phyloP scores from a whole-genome alignment of 2,113 vertebrate species.

The Psilopsiagon aurifrons region DNA sequence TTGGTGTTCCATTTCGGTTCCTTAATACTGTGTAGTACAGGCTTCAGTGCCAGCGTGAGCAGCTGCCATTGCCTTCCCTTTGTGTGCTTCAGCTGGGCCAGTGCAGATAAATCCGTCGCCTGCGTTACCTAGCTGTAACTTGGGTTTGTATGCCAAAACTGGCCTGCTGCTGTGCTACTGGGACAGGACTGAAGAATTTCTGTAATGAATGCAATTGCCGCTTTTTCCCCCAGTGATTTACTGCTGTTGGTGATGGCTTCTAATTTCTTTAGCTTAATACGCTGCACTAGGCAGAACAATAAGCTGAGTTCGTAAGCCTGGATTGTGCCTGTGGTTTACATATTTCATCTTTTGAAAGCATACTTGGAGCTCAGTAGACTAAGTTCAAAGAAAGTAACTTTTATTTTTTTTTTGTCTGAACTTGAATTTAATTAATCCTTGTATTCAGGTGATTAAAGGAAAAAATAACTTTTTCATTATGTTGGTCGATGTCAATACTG shows the following conservation, averaged over 20 bases:
- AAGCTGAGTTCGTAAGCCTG: not conserved
- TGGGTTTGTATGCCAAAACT: not conserved
- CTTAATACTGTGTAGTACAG: fast-evolving
- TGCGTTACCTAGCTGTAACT: not conserved
- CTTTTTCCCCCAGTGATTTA: not conserved
- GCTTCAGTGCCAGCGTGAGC: not conserved
- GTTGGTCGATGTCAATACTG: not conserved
- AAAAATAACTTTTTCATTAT: not conserved
- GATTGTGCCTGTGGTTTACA: not conserved
- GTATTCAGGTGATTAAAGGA: not conserved
- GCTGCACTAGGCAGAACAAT: not conserved
- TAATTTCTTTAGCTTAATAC: not conserved
- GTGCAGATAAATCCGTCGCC: not conserved
- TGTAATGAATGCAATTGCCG: not conserved
- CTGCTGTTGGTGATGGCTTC: not conserved
- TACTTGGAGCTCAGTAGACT: not conserved
- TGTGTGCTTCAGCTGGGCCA: not conserved
- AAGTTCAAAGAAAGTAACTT: not conserved
- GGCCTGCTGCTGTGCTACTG: not conserved
- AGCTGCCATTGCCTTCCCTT: not conserved
- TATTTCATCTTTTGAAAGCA: not conserved
- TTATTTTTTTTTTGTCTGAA: not conserved
- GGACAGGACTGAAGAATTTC: not conserved
- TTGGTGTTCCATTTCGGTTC: not conserved
- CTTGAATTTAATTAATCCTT: not conserved